Evolutionary conservation across 2,113 vertebrate genomes (phyloP).

Genomic region (Lampris megalopsis): DNA sequence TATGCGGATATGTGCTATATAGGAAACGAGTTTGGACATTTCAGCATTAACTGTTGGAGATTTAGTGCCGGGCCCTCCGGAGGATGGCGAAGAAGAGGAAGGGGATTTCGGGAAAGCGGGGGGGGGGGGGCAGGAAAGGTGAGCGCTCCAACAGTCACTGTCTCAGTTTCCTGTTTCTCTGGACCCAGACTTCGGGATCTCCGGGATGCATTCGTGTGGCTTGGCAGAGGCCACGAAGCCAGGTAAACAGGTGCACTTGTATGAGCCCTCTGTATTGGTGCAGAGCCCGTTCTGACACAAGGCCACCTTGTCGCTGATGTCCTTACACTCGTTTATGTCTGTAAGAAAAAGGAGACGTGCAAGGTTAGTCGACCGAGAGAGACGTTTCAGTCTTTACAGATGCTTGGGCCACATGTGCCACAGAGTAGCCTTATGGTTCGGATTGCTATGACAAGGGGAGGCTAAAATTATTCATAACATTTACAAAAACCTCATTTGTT

Average conservation of each 20-base stretch:
- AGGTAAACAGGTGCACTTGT: conserved; percentile 88
- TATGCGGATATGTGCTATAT: conserved; percentile 14
- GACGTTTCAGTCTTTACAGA: conserved; percentile 38
- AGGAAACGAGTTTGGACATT: conserved; percentile 58
- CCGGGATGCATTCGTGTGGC: conserved; percentile 87
- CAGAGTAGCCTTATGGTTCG: conserved; percentile 13
- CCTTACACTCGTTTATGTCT: conserved; percentile 95
- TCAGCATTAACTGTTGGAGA: conserved; percentile 68
- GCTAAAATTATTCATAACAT: conserved; percentile 20
- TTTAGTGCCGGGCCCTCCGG: conserved; percentile 64
- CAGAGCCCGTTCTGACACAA: conserved; percentile 89
- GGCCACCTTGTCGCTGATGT: conserved; percentile 85
- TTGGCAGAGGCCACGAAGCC: conserved; percentile 85
- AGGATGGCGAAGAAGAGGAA: conserved; percentile 17
- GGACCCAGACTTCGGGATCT: conserved; percentile 64
- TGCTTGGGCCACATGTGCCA: conserved; percentile 44
- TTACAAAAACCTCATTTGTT: background rate
- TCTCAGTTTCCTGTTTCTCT: conserved; percentile 68
- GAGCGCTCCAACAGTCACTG: conserved; percentile 27
- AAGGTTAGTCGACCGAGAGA: conserved; percentile 21
- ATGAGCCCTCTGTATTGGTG: conserved; percentile 92
- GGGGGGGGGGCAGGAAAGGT: conserved; percentile 38
- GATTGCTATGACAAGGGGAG: background rate
- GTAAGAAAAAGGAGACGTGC: conserved; percentile 40
- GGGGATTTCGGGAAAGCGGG: background rate